Base-by-base conservation (phyloP, 2,888 invertebrate genomes). In the Pristionchus exspectatus region DNA sequence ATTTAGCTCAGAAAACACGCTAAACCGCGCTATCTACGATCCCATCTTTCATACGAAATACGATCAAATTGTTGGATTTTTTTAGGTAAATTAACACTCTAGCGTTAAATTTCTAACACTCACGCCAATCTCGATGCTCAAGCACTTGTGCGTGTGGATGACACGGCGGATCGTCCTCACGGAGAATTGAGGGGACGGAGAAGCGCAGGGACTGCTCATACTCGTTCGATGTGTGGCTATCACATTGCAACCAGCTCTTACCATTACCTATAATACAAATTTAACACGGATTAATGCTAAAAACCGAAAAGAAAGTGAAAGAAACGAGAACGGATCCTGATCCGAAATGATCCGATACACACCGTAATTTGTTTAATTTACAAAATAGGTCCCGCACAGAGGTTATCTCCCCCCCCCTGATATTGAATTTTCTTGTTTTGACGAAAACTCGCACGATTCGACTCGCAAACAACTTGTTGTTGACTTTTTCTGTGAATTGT, bases 151-250 rank as follows among this genome's bases (percentile, higher is more conserved):
- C 7, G 50, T 54, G 27, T 50, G 81, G 16, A 54, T 54, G 27
- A 81, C 50, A 54, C 81, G 44, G n/a, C 81, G 81, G 12, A 81
- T 81, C n/a, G 77, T 44, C 44, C 77, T 38, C 44, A n/a, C 50
- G 4, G 81, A 50, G 54, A 54, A 5, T 38, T 33, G 69, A 69
- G 69, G 69, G 38, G 38, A 21, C 33, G 74, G 74, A 74, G 74
- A 74, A 38, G 74, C 33, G 30, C 74, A 74, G 24, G 74, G 74
- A 38, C 74, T 74, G 38, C 38, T 74, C 74, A 72, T 72, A 72
- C 33, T 30, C 69, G 69, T 18, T 72, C 74, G 38, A 38, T 33
- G 21, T 74, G 33, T 33, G 74, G 74, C 74, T 38, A 38, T 33
- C 74, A 74, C 74, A 33, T 74, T 74, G 69, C 30, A 72, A 16